A percentile compares a stretch with the other conserved stretches of the same genome.
These are phyloP conservation scores for Sphenopsis melanotis DNA, from an alignment of 2,797 vertebrate genomes.

Conservation along the genomic window DNA sequence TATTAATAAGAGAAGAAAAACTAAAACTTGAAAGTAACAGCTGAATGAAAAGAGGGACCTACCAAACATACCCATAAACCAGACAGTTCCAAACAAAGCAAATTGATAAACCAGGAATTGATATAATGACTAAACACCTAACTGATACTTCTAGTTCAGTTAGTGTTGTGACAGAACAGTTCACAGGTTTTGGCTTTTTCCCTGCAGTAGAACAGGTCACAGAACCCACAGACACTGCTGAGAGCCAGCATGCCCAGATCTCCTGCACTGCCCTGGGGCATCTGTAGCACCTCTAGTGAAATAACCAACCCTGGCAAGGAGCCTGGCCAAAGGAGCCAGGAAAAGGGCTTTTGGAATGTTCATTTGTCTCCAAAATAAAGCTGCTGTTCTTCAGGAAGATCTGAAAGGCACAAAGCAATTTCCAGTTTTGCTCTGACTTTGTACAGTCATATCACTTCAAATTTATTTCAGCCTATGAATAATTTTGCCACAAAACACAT, in stretches of 20 bases:
- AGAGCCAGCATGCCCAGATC: neutral
- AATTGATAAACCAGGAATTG: neutral
- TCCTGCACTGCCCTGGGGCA: neutral
- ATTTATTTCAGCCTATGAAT: neutral
- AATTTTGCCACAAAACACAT: neutral
- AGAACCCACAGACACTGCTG: neutral
- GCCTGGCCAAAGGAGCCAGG: neutral
- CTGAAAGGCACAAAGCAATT: neutral
- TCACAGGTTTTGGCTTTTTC: accelerated
- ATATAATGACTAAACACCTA: neutral
- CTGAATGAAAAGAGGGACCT: neutral
- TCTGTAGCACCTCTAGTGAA: neutral
- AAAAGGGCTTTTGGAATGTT: neutral
- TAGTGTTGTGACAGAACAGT: neutral
- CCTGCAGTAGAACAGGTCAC: neutral
- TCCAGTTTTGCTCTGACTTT: neutral
- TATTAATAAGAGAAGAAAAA: neutral
- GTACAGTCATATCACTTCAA: neutral
- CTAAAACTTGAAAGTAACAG: neutral
- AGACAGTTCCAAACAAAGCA: neutral
- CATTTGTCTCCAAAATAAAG: neutral
- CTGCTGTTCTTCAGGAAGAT: neutral
- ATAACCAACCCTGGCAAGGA: neutral
- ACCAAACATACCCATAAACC: neutral
- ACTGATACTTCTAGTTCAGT: neutral